Base-by-base conservation (phyloP, 2,797 vertebrate genomes). In the Heterohyrax brucei region DNA sequence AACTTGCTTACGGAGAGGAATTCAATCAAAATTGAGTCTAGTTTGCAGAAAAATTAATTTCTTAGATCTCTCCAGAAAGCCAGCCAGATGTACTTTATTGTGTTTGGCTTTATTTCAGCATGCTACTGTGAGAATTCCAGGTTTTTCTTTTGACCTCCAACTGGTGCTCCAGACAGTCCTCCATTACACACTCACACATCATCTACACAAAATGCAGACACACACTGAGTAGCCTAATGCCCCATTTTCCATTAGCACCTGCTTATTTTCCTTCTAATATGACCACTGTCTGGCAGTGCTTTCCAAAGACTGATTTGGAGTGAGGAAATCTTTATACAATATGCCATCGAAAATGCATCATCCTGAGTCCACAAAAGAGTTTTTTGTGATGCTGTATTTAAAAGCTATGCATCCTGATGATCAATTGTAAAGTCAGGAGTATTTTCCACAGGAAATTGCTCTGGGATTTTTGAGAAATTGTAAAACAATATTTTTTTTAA, bases 31-130 rank as follows among this genome's bases (percentile, higher is more conserved):
- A 97, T 77, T 91, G n/a, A 59, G 33, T 92, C 44, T 91, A 91
- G 3, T 56, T 93, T 88, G 70, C 88, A 94, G 76, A 95, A 80
- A 97, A 98, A 94, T 96, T 92, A 96, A 95, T 97, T 96, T 97
- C 92, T 83, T 59, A 83, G n/a, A 72, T 97, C 64, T 93, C 95
- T 92, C 91, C 96, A 95, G 84, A 95, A 97, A 96, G 91, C 46
- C 92, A 97, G 79, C 93, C 91, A 97, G 48, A 76, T 73, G 84
- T 90, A 66, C 94, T 87, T 96, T 97, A 96, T 96, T 97, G 95
- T 81, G 50, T 95, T 94, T 96, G n/a, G 70, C 72, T 97, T 95
- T 89, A 92, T 96, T 50, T 94, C 96, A 97, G 88, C 28, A 90
- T 80, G 66, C 72, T 95, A 24, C 24, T 95, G 46, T 18, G 75